phyloP scores from a whole-genome alignment of 2,797 vertebrate genomes.

The Vireo griseus region DNA sequence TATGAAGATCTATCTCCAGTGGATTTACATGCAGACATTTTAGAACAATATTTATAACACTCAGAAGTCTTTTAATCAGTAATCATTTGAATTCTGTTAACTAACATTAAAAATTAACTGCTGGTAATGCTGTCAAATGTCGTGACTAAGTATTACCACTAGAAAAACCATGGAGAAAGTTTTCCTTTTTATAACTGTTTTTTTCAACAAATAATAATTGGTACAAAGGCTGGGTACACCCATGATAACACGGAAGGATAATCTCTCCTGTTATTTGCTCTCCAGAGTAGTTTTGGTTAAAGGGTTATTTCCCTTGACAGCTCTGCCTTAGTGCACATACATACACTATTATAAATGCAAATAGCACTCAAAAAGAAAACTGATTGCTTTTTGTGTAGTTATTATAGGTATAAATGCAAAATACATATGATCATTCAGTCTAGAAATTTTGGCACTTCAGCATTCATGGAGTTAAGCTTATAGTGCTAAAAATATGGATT shows the following conservation, averaged over 20 bases:
- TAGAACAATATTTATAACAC: not conserved
- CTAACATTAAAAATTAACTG: not conserved
- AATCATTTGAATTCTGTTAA: not conserved
- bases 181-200: not conserved
- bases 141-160: not conserved
- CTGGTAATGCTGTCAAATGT: not conserved
- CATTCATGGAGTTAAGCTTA: not conserved
- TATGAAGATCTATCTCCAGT: not conserved
- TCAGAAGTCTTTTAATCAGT: not conserved
- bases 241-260: not conserved
- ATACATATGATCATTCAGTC: not conserved
- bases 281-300: not conserved
- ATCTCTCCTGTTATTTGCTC: not conserved
- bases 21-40: not conserved
- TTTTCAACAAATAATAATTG: not conserved
- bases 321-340: not conserved
- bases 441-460: not conserved
- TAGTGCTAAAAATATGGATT: not conserved
- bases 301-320: not conserved
- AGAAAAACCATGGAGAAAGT: not conserved
- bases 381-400: not conserved
- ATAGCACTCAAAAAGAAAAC: not conserved
- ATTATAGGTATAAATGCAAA: not conserved
- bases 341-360: not conserved
- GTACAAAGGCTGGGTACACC: not conserved